Conservation (phyloP, 2,113 vertebrate species). For the Oenanthe melanoleuca region DNA sequence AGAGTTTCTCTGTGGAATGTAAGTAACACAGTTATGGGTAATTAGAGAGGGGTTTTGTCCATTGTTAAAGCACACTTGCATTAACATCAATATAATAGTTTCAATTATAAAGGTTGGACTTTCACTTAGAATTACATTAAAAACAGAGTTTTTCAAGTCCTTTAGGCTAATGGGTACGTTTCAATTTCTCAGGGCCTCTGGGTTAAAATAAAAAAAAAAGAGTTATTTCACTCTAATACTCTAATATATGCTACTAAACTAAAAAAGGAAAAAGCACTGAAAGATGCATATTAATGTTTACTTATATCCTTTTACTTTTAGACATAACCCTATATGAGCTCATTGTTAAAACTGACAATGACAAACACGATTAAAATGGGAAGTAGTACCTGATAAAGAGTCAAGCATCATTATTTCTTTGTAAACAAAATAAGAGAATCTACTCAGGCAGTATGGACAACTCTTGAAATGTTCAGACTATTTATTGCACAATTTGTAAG, state of each 20-base stretch:
- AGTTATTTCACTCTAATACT: not conserved
- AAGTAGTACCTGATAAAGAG: not conserved
- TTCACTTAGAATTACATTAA: not conserved
- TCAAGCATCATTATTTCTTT: not conserved
- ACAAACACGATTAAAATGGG: constrained; percentile 1
- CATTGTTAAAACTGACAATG: not conserved
- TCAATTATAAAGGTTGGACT: not conserved
- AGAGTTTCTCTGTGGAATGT: not conserved
- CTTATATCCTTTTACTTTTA: not conserved
- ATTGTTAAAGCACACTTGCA: not conserved
- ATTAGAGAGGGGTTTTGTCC: not conserved
- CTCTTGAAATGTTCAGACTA: not conserved
- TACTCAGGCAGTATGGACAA: not conserved
- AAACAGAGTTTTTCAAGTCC: not conserved
- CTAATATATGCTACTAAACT: not conserved
- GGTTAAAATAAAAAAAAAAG: not conserved
- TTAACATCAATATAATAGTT: not conserved
- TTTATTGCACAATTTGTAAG: not conserved
- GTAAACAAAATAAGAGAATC: not conserved
- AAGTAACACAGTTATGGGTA: not conserved
- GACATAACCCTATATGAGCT: not conserved
- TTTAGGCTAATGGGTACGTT: not conserved
- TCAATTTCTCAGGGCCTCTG: constrained; percentile 6
- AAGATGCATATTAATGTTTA: not conserved
- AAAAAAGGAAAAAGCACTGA: not conserved